phyloP scores from a whole-genome alignment of 2,888 invertebrate species.

The Ditula angustiorana region DNA sequence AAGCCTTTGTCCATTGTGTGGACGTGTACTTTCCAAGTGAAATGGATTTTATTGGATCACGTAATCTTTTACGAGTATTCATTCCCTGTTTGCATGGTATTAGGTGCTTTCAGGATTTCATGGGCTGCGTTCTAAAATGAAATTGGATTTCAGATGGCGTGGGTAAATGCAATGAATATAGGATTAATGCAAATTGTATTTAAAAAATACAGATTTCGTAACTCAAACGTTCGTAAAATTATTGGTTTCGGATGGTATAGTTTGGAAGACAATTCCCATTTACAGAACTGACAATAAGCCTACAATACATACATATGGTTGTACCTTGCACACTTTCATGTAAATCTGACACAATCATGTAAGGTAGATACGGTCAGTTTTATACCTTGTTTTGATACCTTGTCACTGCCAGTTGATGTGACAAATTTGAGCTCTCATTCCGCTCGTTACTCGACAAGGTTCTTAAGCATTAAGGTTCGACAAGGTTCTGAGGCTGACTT shows the following conservation, averaged over 20 bases:
- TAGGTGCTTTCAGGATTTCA: constrained; percentile 16
- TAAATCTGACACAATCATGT: no score
- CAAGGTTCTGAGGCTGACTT: no score
- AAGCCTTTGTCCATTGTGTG: constrained; percentile 29
- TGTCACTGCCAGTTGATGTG: no score
- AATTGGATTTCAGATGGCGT: constrained; percentile 26
- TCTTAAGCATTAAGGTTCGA: no score
- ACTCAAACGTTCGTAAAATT: not conserved
- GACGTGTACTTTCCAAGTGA: constrained; percentile 17
- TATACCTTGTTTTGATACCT: no score
- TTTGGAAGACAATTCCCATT: not conserved
- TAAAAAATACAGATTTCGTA: not conserved
- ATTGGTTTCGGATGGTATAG: no score
- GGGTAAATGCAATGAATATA: constrained; percentile 23
- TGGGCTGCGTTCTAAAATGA: constrained; percentile 8
- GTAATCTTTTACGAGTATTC: constrained; percentile 35
- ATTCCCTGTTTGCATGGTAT: constrained; percentile 28
- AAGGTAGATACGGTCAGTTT: no score
- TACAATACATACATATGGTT: no score
- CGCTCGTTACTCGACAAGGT: no score
- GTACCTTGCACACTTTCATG: no score
- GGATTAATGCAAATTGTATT: not conserved
- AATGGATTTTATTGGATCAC: constrained; percentile 15
- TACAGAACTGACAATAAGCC: no score
- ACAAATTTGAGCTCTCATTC: no score